Base-by-base conservation (phyloP, 2,113 vertebrate genomes). In the Silurus meridionalis region DNA sequence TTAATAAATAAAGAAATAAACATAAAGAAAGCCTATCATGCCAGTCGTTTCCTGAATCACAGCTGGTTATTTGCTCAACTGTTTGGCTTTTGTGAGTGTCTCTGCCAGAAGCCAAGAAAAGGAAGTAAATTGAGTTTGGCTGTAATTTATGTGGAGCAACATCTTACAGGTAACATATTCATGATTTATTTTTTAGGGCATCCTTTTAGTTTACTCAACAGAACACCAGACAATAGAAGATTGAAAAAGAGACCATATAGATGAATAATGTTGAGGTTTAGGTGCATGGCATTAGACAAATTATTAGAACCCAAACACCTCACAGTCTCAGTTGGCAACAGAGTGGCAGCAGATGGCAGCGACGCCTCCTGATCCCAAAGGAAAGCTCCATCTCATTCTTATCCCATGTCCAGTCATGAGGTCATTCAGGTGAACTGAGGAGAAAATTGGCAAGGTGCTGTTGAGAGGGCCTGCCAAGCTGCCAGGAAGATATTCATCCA, bases 361-460 rank as follows among this genome's bases (percentile, higher is more conserved):
- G 90, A 93, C 88, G 90, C 91, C 92, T 92, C 79, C 80, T 94
- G 92, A 93, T 93, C 58, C 91, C 91, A 92, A 93, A 92, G 91
- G 92, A 84, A 79, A 89, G 91, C 91, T 91, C 63, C 25, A 83
- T 91, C 91, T 91, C 78, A 53, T 88, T 84, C 86, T 63, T 90
- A 82, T 91, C 86, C 90, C 86, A 82, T 82, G 81, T 89, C 83
- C 91, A 92, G 93, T 92, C 93, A 92, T 91, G 90, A 94, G 94
- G 94, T 95, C 94, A 95, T 90, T 85, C 90, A 93, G 94, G 95
- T 93, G 93, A 93, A 92, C 91, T 92, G 93, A 93, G 94, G 93
- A 94, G 93, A 94, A 95, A 84, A 95, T 95, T 94, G 94, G 92
- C 91, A 91, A 93, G 92, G 93, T 93, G 92, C 93, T 90, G 91